These are phyloP conservation scores for Philopedon plagiatum DNA, from an alignment of 2,888 invertebrate genomes.

Conservation along the genomic window DNA sequence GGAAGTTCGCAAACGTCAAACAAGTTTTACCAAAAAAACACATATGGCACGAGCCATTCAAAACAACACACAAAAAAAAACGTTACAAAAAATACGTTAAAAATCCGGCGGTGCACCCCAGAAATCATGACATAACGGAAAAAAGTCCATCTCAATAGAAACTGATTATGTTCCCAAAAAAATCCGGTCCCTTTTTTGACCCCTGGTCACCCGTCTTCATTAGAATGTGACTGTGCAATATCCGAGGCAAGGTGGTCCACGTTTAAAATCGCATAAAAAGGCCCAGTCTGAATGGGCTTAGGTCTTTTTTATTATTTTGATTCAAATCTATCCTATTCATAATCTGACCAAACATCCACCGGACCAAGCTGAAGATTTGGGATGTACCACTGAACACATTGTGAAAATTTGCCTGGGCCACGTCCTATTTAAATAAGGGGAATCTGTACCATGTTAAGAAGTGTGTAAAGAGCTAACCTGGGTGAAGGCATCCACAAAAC, in stretches of 20 bases:
- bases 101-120: constrained; percentile 52
- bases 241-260: constrained; percentile 42
- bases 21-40: constrained; percentile 55
- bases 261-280: constrained; percentile 42
- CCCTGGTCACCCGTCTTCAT: constrained; percentile 55
- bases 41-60: constrained; percentile 52
- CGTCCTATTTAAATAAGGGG: constrained; percentile 53
- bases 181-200: constrained; percentile 57
- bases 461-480: constrained; percentile 27
- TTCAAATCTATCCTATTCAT: constrained; percentile 52
- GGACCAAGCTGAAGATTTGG: constrained; percentile 37
- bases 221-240: constrained; percentile 52
- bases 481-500: neutral
- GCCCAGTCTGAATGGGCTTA: constrained; percentile 48
- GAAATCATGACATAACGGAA: constrained; percentile 57
- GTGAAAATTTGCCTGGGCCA: constrained; percentile 47
- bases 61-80: constrained; percentile 54
- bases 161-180: constrained; percentile 51
- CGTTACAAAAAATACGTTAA: constrained; percentile 59
- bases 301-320: constrained; percentile 56
- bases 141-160: constrained; percentile 52
- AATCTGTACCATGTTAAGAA: constrained; percentile 45
- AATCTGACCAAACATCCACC: constrained; percentile 53
- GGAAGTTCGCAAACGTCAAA: constrained; percentile 46
- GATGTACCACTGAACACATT: constrained; percentile 36